These are phyloP conservation scores for Erynnis tages DNA, from an alignment of 2,888 invertebrate species.

Conservation along the genomic window DNA sequence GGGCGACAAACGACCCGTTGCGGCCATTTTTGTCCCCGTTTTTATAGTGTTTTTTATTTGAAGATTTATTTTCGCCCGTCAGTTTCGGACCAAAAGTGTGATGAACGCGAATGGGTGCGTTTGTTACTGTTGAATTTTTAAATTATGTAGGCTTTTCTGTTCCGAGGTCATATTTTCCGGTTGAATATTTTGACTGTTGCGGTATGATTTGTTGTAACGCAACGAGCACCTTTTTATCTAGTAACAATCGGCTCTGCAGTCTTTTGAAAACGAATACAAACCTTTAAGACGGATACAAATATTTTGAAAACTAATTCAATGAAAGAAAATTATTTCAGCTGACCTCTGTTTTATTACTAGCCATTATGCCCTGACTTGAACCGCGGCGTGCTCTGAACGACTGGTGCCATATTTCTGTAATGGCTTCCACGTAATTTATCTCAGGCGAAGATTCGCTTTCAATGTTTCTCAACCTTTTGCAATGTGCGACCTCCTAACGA, in stretches of 20 bases:
- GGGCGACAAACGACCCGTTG: not conserved
- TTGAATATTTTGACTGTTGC: not conserved
- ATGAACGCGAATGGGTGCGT: constrained; percentile 1
- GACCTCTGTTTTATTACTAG: too few relatives aligned
- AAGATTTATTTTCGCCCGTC: not conserved
- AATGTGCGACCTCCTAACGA: too few relatives aligned
- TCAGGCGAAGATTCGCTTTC: not conserved
- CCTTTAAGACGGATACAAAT: too few relatives aligned
- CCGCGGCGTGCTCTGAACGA: not conserved
- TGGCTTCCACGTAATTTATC: constrained; percentile 1
- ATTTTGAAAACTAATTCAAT: too few relatives aligned
- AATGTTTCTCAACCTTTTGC: not conserved
- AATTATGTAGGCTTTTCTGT: too few relatives aligned
- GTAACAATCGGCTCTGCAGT: too few relatives aligned
- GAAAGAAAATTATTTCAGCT: too few relatives aligned
- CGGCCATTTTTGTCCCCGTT: not conserved
- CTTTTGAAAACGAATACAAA: too few relatives aligned
- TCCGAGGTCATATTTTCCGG: too few relatives aligned
- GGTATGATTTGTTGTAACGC: too few relatives aligned
- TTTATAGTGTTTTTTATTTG: not conserved
- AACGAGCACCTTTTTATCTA: too few relatives aligned
- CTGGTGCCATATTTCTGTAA: not conserved
- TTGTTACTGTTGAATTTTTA: constrained; percentile 1
- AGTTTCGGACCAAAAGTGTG: constrained; percentile 2
- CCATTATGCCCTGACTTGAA: too few relatives aligned